Evolutionary conservation across 1,140 invertebrate species (phyloP).

Genomic region (Zaprionus lachaisei): DNA sequence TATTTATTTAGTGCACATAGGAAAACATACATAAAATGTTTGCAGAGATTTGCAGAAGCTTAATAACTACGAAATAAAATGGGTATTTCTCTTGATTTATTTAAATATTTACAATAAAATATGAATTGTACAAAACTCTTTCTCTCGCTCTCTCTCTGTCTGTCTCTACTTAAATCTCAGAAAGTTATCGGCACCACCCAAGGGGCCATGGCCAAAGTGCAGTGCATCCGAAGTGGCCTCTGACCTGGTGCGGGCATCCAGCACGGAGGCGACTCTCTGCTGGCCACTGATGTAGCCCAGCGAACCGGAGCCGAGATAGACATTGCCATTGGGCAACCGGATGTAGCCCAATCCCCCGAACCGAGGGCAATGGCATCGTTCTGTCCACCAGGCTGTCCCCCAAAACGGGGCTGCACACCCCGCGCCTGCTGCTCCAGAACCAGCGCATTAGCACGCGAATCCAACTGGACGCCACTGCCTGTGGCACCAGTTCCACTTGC

Average conservation of each 20-base stretch:
- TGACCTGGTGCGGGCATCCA: slow-evolving; percentile 73
- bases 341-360: slow-evolving; percentile 80
- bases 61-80: slow-evolving; percentile 55
- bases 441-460: slow-evolving; percentile 60
- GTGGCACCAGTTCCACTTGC: slow-evolving; percentile 23
- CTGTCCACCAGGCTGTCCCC: slow-evolving; percentile 17
- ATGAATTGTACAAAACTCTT: slow-evolving; percentile 45
- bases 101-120: slow-evolving; percentile 75
- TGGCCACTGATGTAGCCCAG: slow-evolving; percentile 79
- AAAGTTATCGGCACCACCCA: slow-evolving; percentile 69
- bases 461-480: slow-evolving; percentile 56
- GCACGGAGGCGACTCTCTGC: slow-evolving; percentile 60
- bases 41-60: slow-evolving; percentile 36
- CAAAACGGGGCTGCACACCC: slow-evolving; percentile 50
- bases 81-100: slow-evolving; percentile 38
- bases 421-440: slow-evolving; percentile 69
- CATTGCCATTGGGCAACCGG: slow-evolving; percentile 74
- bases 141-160: slow-evolving; percentile 8
- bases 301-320: slow-evolving; percentile 80
- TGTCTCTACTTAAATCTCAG: slow-evolving; percentile 58
- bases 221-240: slow-evolving; percentile 68
- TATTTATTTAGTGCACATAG: slow-evolving; percentile 46
- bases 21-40: slow-evolving; percentile 36
- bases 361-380: slow-evolving; percentile 76
- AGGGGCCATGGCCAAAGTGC: slow-evolving; percentile 76